phyloP scores from a whole-genome alignment of 2,888 invertebrate genomes.

The Drosophila basisetae region DNA sequence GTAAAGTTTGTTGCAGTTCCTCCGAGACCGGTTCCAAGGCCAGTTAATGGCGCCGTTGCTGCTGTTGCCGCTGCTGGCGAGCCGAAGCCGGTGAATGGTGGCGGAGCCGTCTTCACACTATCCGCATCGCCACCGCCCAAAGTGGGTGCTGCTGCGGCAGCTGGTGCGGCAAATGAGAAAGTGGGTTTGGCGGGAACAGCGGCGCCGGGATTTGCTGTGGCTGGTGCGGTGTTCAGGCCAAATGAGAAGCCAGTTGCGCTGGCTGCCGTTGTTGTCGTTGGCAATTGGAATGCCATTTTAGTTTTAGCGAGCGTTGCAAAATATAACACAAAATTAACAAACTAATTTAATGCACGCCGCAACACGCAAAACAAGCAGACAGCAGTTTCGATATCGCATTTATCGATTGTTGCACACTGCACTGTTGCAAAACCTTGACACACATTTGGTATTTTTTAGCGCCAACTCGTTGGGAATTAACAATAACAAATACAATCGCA shows the following conservation, averaged over 20 bases:
- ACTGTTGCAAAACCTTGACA: conserved; percentile 21
- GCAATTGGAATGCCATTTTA: conserved; percentile 67
- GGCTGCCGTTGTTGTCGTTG: conserved; percentile 76
- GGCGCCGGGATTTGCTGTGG: conserved; percentile 25
- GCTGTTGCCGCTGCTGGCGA: conserved; percentile 30
- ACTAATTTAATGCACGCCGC: conserved; percentile 17
- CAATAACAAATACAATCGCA: conserved; percentile 24
- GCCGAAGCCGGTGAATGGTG: conserved; percentile 66
- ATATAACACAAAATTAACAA: neutral
- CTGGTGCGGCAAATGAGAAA: conserved; percentile 53
- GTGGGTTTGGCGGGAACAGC: conserved; percentile 65
- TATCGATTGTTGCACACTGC: conserved; percentile 10
- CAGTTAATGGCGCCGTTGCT: conserved; percentile 33
- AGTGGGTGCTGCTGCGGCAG: conserved; percentile 6
- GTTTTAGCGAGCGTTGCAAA: neutral
- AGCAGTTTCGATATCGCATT: neutral
- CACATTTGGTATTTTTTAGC: conserved; percentile 40
- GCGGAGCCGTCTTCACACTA: conserved; percentile 49
- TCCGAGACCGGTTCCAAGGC: conserved; percentile 34
- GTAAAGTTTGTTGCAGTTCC: conserved; percentile 2
- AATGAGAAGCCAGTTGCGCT: conserved; percentile 58
- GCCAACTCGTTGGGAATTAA: neutral
- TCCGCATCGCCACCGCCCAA: conserved; percentile 80
- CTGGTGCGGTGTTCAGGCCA: conserved; percentile 55
- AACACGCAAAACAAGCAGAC: conserved; percentile 9